phyloP scores from a whole-genome alignment of 1,140 invertebrate genomes.

The Lethrus apterus region DNA sequence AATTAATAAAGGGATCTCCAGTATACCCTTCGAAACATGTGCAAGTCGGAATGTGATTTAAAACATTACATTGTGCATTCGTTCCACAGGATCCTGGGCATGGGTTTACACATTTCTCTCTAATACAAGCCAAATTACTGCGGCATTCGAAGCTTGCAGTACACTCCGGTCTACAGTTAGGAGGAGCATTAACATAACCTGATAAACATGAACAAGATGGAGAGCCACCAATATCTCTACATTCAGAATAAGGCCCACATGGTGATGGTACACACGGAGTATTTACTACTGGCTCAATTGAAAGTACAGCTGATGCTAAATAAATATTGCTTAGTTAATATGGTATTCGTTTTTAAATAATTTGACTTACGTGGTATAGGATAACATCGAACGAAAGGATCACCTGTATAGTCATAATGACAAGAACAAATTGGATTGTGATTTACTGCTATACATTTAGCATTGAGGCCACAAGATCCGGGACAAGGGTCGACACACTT shows the following conservation, averaged over 20 bases:
- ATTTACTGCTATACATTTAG: constrained; percentile 55
- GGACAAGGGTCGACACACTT: constrained; percentile 65
- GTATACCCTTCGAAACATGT: constrained; percentile 60
- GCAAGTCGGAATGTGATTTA: constrained; percentile 64
- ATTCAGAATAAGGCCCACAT: constrained; percentile 68
- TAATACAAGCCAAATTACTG: constrained; percentile 55
- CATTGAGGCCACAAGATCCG: constrained; percentile 56
- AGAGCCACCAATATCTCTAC: constrained; percentile 49
- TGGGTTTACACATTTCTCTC: constrained; percentile 53
- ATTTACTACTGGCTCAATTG: constrained; percentile 22
- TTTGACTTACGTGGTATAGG: constrained; percentile 45
- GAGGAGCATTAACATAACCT: constrained; percentile 55
- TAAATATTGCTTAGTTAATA: constrained; percentile 12
- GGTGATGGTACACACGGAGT: constrained; percentile 69
- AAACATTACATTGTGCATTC: constrained; percentile 59
- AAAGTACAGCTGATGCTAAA: constrained; percentile 27
- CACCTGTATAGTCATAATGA: constrained; percentile 48
- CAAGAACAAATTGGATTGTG: constrained; percentile 57
- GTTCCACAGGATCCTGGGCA: constrained; percentile 67
- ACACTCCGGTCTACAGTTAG: constrained; percentile 63
- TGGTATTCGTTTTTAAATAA: neutral
- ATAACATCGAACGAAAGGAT: constrained; percentile 55
- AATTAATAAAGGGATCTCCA: constrained; percentile 46
- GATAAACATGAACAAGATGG: constrained; percentile 55
- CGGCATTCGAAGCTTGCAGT: constrained; percentile 54